A percentile compares a stretch with the other conserved stretches of the same genome.
Evolutionary conservation across 2,113 vertebrate genomes (phyloP).

Genomic region (Ciconia boyciana): DNA sequence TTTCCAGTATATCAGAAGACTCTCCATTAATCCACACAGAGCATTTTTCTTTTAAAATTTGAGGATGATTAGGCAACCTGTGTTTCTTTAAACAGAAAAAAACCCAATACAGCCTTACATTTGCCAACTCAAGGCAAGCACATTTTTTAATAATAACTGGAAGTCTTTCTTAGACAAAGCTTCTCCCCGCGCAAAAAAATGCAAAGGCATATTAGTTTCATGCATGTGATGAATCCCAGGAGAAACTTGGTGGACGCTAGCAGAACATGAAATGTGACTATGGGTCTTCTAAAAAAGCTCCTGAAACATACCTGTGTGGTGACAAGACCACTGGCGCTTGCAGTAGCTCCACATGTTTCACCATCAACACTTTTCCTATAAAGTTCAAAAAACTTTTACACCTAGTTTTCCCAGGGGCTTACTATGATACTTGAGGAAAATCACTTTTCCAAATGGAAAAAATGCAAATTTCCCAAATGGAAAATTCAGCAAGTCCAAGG

Average conservation of each 20-base stretch:
- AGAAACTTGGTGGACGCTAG: background rate
- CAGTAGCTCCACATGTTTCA: background rate
- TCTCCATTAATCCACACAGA: background rate
- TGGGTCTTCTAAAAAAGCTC: background rate
- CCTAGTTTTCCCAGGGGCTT: background rate
- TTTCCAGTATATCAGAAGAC: background rate
- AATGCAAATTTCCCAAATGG: background rate
- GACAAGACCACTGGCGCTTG: background rate
- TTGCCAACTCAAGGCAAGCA: background rate
- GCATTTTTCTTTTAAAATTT: background rate
- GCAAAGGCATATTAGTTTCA: background rate
- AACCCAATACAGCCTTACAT: background rate
- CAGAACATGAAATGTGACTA: background rate
- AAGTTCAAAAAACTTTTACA: background rate
- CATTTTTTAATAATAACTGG: background rate
- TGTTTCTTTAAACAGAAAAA: background rate
- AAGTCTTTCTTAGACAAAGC: background rate
- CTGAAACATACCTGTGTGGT: rapidly evolving
- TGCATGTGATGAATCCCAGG: background rate
- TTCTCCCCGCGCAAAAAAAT: background rate
- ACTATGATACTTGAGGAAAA: background rate
- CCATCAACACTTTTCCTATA: background rate
- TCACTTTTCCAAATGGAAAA: background rate
- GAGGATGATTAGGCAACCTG: background rate
- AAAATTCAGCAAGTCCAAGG: background rate